phyloP scores from a whole-genome alignment of 1,140 invertebrate species.

The Drosophila cardini region DNA sequence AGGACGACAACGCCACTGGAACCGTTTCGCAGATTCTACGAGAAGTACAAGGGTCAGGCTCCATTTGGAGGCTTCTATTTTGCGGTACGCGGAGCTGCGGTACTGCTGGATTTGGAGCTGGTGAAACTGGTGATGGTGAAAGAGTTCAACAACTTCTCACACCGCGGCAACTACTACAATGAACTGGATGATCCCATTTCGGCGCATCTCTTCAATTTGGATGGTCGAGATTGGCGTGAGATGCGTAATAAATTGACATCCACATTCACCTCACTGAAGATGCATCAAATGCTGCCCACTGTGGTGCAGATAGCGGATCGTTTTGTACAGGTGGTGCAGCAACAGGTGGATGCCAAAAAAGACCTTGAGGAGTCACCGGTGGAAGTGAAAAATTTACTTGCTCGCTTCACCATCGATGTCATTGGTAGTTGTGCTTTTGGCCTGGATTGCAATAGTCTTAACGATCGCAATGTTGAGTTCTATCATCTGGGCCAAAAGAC shows the following conservation, averaged over 20 bases:
- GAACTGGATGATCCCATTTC: conserved; percentile 85
- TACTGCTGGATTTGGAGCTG: conserved; percentile 86
- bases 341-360: conserved; percentile 13
- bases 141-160: conserved; percentile 86
- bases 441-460: conserved; percentile 86
- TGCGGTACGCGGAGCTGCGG: conserved; percentile 34
- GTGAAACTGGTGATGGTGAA: conserved; percentile 87
- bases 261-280: conserved; percentile 86
- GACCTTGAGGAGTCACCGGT: conserved; percentile 26
- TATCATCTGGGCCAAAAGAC: conserved; percentile 62
- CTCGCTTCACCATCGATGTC: conserved; percentile 87
- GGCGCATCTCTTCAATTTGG: conserved; percentile 84
- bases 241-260: conserved; percentile 86
- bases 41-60: conserved; percentile 67
- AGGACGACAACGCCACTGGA: conserved; percentile 36
- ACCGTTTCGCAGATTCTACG: conserved; percentile 66
- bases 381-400: conserved; percentile 84
- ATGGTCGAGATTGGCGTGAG: conserved; percentile 85
- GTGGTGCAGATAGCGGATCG: conserved; percentile 73
- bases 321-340: conserved; percentile 70
- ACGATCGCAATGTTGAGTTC: conserved; percentile 86
- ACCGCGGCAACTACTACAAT: conserved; percentile 85
- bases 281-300: conserved; percentile 86
- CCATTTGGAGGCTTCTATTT: conserved; percentile 64
- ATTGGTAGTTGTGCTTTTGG: conserved; percentile 87